A percentile compares a stretch with the other conserved stretches of the same genome.
phyloP scores from a whole-genome alignment of 2,888 invertebrate genomes.

The Trachelus tabidus region DNA sequence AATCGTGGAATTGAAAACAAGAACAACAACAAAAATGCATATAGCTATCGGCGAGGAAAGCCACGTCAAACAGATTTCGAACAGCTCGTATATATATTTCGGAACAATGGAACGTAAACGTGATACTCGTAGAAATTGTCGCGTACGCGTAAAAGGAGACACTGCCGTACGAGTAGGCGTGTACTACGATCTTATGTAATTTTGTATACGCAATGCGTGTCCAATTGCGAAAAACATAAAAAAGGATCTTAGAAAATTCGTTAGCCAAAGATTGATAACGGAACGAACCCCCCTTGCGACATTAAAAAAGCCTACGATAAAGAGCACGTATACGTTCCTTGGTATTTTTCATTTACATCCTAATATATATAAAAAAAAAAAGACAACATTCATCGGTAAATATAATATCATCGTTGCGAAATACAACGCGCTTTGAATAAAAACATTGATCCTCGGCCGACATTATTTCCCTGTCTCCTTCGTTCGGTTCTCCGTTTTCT shows the following conservation, averaged over 20 bases:
- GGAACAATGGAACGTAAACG: not conserved
- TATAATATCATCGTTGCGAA: conserved; percentile 2
- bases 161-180: not conserved
- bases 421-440: not conserved
- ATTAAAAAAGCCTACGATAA: not conserved
- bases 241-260: no score
- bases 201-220: no score
- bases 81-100: not conserved
- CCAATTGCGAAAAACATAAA: no score
- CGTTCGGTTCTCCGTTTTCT: no score
- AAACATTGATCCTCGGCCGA: no score
- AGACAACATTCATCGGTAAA: not conserved
- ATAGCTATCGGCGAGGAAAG: not conserved
- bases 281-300: no score
- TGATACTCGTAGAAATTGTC: not conserved
- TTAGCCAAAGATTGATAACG: no score
- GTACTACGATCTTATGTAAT: no score
- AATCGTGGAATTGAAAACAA: not conserved
- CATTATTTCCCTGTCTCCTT: no score
- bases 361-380: not conserved
- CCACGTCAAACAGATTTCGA: not conserved
- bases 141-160: not conserved
- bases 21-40: not conserved
- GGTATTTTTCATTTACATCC: not conserved
- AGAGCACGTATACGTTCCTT: not conserved